These are phyloP conservation scores for Sphyrna mokarran DNA, from an alignment of 2,113 vertebrate species.

Conservation along the genomic window DNA sequence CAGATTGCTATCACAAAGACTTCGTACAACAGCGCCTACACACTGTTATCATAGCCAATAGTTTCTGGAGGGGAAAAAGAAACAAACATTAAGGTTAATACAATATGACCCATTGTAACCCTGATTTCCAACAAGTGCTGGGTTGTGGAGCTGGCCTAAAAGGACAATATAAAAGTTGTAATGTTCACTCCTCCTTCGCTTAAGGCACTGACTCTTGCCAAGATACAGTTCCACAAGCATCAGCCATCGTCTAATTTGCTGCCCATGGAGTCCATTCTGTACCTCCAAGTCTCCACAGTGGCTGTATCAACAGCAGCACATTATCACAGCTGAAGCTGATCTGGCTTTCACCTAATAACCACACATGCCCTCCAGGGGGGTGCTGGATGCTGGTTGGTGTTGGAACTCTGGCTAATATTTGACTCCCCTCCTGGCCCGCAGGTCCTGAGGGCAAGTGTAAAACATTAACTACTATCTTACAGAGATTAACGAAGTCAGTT, in stretches of 20 bases:
- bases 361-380: background rate
- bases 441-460: background rate
- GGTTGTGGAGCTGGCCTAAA: background rate
- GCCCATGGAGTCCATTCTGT: background rate
- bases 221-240: background rate
- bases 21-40: background rate
- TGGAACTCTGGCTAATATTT: background rate
- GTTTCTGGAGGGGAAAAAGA: background rate
- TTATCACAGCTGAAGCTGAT: background rate
- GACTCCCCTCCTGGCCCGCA: background rate
- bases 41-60: constrained; percentile 25
- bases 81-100: background rate
- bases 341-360: background rate
- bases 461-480: background rate
- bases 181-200: background rate
- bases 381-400: too few relatives aligned
- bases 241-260: background rate
- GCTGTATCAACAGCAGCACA: background rate
- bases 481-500: background rate
- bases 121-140: constrained; percentile 1
- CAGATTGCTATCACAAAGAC: constrained; percentile 27
- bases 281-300: background rate
- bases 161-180: background rate
- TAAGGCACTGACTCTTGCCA: background rate
- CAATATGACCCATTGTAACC: background rate